Evolutionary conservation across 2,888 invertebrate species (phyloP).

Genomic region (Sinohyriopsis cumingii): DNA sequence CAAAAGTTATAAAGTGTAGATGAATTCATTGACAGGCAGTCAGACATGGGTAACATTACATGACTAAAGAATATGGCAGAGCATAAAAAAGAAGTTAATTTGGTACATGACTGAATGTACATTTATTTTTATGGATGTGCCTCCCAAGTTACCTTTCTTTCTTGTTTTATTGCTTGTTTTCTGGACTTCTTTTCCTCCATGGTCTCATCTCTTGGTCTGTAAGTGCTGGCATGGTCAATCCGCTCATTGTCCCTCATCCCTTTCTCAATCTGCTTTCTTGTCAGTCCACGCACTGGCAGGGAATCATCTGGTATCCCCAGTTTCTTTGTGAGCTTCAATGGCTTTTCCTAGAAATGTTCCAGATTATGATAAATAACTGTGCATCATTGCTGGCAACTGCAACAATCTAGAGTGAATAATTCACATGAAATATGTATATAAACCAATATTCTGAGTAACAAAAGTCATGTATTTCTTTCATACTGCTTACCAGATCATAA

Average conservation of each 20-base stretch:
- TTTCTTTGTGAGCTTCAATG: slow-evolving; percentile 51
- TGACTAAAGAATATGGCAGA: too few species aligned
- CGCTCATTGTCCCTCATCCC: slow-evolving; percentile 40
- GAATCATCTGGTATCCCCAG: slow-evolving; percentile 55
- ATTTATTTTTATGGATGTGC: slow-evolving; percentile 57
- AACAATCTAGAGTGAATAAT: too few species aligned
- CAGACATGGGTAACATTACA: neutral
- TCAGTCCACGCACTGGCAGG: slow-evolving; percentile 54
- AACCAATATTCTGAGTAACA: too few species aligned
- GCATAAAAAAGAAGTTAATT: too few species aligned
- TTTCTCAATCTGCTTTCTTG: slow-evolving; percentile 55
- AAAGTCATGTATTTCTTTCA: too few species aligned
- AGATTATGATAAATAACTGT: slow-evolving; percentile 1
- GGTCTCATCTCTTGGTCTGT: slow-evolving; percentile 63
- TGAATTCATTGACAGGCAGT: neutral
- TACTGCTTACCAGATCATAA: too few species aligned
- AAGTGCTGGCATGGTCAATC: slow-evolving; percentile 56
- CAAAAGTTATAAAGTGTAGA: too few species aligned
- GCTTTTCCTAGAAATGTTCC: slow-evolving; percentile 23
- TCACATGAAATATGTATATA: too few species aligned
- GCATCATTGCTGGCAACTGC: too few species aligned
- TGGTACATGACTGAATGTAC: too few species aligned
- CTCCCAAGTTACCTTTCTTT: slow-evolving; percentile 60
- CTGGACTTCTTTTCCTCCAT: slow-evolving; percentile 62
- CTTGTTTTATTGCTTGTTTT: slow-evolving; percentile 67